phyloP scores from a whole-genome alignment of 1,140 invertebrate species.

The Ptiloglossa arizonensis region DNA sequence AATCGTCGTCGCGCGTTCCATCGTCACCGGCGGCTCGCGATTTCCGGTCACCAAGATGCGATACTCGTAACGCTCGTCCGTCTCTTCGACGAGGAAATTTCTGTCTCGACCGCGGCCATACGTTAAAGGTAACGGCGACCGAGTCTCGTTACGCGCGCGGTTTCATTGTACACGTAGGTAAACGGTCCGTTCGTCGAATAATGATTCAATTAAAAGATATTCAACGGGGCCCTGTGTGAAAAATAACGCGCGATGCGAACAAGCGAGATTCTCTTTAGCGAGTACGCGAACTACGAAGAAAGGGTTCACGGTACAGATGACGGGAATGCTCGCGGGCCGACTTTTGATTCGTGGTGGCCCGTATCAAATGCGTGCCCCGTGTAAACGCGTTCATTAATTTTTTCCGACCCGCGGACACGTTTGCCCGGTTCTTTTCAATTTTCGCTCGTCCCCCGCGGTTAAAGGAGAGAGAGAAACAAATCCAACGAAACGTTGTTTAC shows the following conservation, averaged over 20 bases:
- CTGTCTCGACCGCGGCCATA: too few relatives aligned
- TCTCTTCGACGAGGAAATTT: neutral
- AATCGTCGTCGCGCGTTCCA: slow-evolving; percentile 11
- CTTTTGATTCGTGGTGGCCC: neutral
- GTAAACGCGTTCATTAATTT: slow-evolving; percentile 48
- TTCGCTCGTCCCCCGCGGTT: neutral
- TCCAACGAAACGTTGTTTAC: too few relatives aligned
- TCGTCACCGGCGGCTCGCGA: slow-evolving; percentile 13
- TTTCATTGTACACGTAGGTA: neutral
- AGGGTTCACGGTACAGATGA: slow-evolving; percentile 13
- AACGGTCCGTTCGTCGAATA: slow-evolving; percentile 25
- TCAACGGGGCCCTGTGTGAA: neutral
- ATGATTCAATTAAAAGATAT: slow-evolving; percentile 30
- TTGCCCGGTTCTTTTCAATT: slow-evolving; percentile 15
- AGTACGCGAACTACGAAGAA: slow-evolving; percentile 13
- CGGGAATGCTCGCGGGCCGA: slow-evolving; percentile 18
- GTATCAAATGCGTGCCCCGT: slow-evolving; percentile 26
- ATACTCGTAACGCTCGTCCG: neutral
- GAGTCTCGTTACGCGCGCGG: neutral
- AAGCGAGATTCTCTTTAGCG: neutral
- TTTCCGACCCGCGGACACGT: slow-evolving; percentile 31
- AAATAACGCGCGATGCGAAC: neutral
- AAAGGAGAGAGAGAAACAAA: neutral
- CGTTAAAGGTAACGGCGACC: neutral
- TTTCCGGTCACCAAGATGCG: slow-evolving; percentile 15